These are phyloP conservation scores for Chirona hameri DNA, from an alignment of 2,888 invertebrate species.

Conservation along the genomic window DNA sequence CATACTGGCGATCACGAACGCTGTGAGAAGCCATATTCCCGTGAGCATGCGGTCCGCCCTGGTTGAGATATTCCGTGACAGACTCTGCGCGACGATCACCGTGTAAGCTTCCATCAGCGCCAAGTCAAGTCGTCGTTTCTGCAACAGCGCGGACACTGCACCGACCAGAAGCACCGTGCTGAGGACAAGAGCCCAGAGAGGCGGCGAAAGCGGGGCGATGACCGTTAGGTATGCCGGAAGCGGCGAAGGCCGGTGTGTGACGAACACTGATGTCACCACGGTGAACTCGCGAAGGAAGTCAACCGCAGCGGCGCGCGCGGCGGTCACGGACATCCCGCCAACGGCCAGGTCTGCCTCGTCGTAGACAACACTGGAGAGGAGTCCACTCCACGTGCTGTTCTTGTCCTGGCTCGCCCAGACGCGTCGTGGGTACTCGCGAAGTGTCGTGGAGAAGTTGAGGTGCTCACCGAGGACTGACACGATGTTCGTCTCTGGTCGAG, in stretches of 20 bases:
- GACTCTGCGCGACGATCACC: not conserved
- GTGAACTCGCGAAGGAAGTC: conserved; percentile 31
- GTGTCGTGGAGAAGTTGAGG: not conserved
- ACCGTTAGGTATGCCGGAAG: not conserved
- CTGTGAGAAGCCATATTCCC: not conserved
- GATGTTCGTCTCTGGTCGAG: not conserved
- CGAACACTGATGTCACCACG: not conserved
- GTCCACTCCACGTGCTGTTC: conserved; percentile 33
- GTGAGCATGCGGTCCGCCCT: not conserved
- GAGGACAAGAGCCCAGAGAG: not conserved
- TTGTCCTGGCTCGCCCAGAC: not conserved
- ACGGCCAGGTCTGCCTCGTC: conserved; percentile 34
- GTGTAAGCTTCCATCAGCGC: not conserved
- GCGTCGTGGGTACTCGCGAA: not conserved
- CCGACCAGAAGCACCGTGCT: not conserved
- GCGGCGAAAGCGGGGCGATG: not conserved
- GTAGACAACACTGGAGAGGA: conserved; percentile 32
- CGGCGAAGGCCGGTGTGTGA: not conserved
- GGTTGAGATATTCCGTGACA: too few species aligned
- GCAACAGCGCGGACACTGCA: not conserved
- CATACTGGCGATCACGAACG: not conserved
- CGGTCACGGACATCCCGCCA: conserved; percentile 30
- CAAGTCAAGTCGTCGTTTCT: not conserved
- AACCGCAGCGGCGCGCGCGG: conserved; percentile 30
- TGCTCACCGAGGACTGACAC: not conserved